A percentile compares a stretch with the other conserved stretches of the same genome.
These are phyloP conservation scores for Platichthys flesus DNA, from an alignment of 2,113 vertebrate genomes.

Conservation along the genomic window DNA sequence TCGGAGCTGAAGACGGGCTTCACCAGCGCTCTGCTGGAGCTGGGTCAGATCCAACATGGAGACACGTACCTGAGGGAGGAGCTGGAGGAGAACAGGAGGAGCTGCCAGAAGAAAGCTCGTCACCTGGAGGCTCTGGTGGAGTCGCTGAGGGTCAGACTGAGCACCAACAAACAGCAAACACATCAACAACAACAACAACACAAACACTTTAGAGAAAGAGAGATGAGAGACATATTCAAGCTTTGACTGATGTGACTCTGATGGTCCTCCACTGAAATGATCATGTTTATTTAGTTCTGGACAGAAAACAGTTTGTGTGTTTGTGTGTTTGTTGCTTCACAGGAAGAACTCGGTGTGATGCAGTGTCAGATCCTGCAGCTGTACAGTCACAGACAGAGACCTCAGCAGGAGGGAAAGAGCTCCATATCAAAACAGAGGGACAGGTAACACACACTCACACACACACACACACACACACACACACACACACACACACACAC, in stretches of 20 bases:
- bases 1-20: slow-evolving; percentile 82
- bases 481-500: no score
- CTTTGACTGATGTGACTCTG: no score
- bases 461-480: no score
- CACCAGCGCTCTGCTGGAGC: slow-evolving; percentile 77
- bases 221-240: no score
- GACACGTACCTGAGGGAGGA: slow-evolving; percentile 79
- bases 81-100: slow-evolving; percentile 77
- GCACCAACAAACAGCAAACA: neutral
- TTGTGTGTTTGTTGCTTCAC: neutral
- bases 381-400: slow-evolving; percentile 56
- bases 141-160: slow-evolving; percentile 72
- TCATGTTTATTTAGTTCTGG: neutral
- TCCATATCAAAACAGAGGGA: slow-evolving; percentile 47
- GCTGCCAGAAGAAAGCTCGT: slow-evolving; percentile 77
- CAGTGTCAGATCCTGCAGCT: slow-evolving; percentile 77
- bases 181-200: neutral
- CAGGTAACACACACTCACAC: slow-evolving; percentile 33
- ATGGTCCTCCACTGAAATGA: no score
- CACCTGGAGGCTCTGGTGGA: slow-evolving; percentile 79
- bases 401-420: slow-evolving; percentile 62
- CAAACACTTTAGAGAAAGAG: neutral
- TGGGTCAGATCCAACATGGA: slow-evolving; percentile 82
- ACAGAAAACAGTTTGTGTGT: neutral
- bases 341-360: slow-evolving; percentile 82